Evolutionary conservation across 2,888 invertebrate species (phyloP).

Genomic region (Hypselothyrea guttata): DNA sequence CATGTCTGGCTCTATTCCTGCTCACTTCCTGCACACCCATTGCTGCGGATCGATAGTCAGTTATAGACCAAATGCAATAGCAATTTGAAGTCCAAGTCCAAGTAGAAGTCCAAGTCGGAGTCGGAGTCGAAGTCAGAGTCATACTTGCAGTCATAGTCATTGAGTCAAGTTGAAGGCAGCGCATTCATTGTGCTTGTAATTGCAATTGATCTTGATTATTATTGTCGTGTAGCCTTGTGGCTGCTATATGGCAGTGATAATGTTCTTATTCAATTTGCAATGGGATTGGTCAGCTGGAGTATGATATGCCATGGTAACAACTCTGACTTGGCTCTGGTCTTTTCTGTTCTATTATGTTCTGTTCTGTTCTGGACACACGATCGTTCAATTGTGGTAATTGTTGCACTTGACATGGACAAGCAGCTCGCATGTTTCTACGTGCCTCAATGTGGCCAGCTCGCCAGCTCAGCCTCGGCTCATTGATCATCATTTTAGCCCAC

Average conservation of each 20-base stretch:
- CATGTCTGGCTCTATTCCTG: constrained; percentile 30
- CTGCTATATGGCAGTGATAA: constrained; percentile 58
- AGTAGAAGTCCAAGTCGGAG: constrained; percentile 14
- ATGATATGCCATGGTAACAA: constrained; percentile 30
- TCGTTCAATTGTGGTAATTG: constrained; percentile 71
- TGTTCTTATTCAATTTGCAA: constrained; percentile 72
- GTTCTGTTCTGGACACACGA: constrained; percentile 48
- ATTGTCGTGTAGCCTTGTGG: constrained; percentile 58
- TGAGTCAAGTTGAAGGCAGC: constrained; percentile 65
- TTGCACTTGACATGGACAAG: constrained; percentile 75
- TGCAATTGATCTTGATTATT: constrained; percentile 77
- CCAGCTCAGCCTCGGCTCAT: constrained; percentile 38
- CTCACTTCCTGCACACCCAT: no score
- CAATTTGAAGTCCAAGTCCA: constrained; percentile 13
- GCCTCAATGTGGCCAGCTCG: constrained; percentile 67
- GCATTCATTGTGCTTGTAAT: constrained; percentile 77
- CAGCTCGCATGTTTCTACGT: constrained; percentile 70
- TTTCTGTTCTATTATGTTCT: no score
- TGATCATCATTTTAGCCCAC: constrained; percentile 59
- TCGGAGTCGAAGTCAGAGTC: constrained; percentile 27
- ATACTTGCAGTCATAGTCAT: constrained; percentile 42
- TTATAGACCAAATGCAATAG: constrained; percentile 32
- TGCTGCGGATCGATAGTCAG: constrained; percentile 60
- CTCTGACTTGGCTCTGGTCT: constrained; percentile 10
- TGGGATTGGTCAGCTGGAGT: constrained; percentile 52